Evolutionary conservation across 2,888 invertebrate genomes (phyloP).

Genomic region (Drosophila paramelanica): DNA sequence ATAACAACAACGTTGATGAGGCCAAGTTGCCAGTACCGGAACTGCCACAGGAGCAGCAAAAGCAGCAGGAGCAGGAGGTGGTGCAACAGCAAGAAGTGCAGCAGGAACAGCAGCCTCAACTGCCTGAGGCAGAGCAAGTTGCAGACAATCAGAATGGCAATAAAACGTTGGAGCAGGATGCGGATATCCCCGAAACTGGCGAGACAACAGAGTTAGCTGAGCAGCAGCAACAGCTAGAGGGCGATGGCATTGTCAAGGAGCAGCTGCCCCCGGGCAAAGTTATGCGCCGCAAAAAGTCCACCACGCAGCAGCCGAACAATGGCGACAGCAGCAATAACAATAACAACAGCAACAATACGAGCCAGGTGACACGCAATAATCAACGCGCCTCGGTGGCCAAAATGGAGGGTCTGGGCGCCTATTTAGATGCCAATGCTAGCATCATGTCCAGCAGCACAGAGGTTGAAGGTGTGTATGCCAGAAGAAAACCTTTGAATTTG

Average conservation of each 20-base stretch:
- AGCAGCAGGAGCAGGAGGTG: slow-evolving; percentile 8
- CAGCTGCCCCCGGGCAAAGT: slow-evolving; percentile 91
- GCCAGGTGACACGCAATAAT: slow-evolving; percentile 67
- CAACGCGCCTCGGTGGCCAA: slow-evolving; percentile 89
- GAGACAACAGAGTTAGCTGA: slow-evolving; percentile 13
- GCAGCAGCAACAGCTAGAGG: slow-evolving; percentile 85
- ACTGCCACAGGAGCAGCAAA: neutral
- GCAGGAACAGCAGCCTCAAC: neutral
- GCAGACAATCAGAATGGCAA: slow-evolving; percentile 84
- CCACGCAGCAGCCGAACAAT: slow-evolving; percentile 56
- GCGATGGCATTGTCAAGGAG: slow-evolving; percentile 87
- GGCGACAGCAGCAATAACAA: slow-evolving; percentile 48
- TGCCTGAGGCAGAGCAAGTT: slow-evolving; percentile 37
- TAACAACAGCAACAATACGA: slow-evolving; percentile 44
- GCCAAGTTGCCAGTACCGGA: slow-evolving; percentile 21
- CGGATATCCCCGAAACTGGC: slow-evolving; percentile 80
- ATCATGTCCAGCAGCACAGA: slow-evolving; percentile 86
- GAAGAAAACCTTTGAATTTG: neutral
- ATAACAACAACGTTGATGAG: slow-evolving; percentile 58
- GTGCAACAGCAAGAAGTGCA: slow-evolving; percentile 7
- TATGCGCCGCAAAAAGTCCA: slow-evolving; percentile 83
- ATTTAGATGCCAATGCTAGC: slow-evolving; percentile 75
- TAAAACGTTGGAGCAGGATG: slow-evolving; percentile 67
- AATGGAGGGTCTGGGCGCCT: slow-evolving; percentile 83
- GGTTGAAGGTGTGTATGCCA: slow-evolving; percentile 85